Base-by-base conservation (phyloP, 2,797 vertebrate genomes). In the Sebastes vulpes region DNA sequence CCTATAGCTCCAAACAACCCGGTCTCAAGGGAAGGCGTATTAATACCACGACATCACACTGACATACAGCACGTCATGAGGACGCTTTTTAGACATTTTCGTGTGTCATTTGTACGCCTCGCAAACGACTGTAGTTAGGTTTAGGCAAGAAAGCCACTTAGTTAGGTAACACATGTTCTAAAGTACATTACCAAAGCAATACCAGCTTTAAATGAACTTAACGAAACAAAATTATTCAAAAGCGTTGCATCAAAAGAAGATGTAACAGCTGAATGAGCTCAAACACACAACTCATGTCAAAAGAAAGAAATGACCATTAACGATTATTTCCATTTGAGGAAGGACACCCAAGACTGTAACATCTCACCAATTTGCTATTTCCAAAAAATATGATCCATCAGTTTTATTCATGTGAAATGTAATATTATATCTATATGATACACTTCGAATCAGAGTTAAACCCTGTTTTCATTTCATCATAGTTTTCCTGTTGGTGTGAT, bases 381-480 rank as follows among this genome's bases (percentile, higher is more conserved):
- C 42, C 6, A 32, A 14, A n/a, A n/a, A 42, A 53, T 3, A 9
- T 12, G 57, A 69, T 53, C 18, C 6, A 61, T 56, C 16, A 11
- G n/a, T 72, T 58, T 71, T 42, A 20, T 23, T 72, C 9, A 77
- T 63, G 65, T 69, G 58, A 31, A 9, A 56, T 31, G 42, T 29
- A 53, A 72, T 72, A 29, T 25, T 78, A 66, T 1, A 65, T 14
- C 9, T 2, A 3, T 6, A 9, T 11, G 20, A 57, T 70, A 20
- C 20, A 57, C 14, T 25, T 63, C 69, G 29, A 63, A 63, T 77
- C 16, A 26, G 11, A 65, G 26, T 32, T 57, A 11, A 77, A 75
- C 1, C 8, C 10, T 7, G 9, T 53, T 61, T 4, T 53, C 9
- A 54, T 42, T 29, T 6, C 26, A 11, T 48, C 31, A n/a, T 28